Evolutionary conservation across 2,888 invertebrate genomes (phyloP), one percentile per base, ranked within the genome.

Genomic region (Nemotelus nigrinus): DNA sequence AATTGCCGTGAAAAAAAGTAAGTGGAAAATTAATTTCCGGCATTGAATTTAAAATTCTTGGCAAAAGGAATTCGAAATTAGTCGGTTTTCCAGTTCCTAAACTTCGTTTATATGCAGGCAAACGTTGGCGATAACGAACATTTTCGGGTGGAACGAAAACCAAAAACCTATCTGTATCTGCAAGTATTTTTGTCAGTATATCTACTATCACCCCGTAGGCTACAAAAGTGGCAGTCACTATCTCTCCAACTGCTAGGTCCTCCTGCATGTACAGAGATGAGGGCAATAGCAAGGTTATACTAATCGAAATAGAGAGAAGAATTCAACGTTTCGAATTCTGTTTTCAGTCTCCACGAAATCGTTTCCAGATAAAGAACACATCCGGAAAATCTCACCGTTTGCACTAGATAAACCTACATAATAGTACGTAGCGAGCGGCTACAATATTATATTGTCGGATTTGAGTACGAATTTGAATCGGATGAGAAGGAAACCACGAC

Each of bases 1-100:
- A 70, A 70, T 39, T 65, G 45, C 47, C 65, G 10, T 45, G 74
- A 47, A 60, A 39, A 74, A 60, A 74, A 48, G 74, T 74, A 74
- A 74, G 77, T 77, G 75, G 76, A 76, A 79, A 79, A 79, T 79
- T 79, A 79, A 79, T 79, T 79, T 79, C 79, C 79, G 79, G 77
- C 77, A 79, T 79, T 75, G 79, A 79, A 79, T 79, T 79, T 77
- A 77, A 74, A 77, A 79, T 79, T 79, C 77, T 77, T 43, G 71
- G 57, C 65, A 65, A 79, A 78, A 77, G 77, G 77, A 79, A 79
- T 79, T 71, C 50, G 64, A 79, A 79, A 79, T 79, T 74, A 79
- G 75, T 70, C 75, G 75, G 67, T 72, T 77, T 72, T 78, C 60
- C 72, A 72, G 47, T 58, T 72, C 72, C 53, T 41, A 58, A 47